Percentiles rank a stretch among this genome's conserved stretches.
These are phyloP conservation scores for Huso huso DNA, from an alignment of 2,797 vertebrate genomes.

Conservation along the genomic window DNA sequence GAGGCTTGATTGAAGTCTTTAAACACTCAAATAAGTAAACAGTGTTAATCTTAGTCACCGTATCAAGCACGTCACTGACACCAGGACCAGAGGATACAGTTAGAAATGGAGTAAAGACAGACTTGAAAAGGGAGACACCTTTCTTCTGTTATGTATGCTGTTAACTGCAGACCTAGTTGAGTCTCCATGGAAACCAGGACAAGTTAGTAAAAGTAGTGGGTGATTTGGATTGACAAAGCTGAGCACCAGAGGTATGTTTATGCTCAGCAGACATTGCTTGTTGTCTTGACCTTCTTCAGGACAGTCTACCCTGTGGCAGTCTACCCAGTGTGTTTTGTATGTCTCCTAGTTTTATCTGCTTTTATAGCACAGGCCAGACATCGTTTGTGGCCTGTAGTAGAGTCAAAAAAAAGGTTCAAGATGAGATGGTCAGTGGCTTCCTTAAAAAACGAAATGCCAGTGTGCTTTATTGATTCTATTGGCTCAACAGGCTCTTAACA, in stretches of 20 bases:
- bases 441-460: too few species aligned
- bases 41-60: too few species aligned
- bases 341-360: slow-evolving; percentile 2
- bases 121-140: neutral
- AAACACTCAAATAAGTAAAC: too few species aligned
- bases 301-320: neutral
- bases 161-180: slow-evolving; percentile 41
- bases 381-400: too few species aligned
- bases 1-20: too few species aligned
- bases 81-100: too few species aligned
- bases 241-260: slow-evolving; percentile 29
- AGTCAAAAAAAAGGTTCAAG: too few species aligned
- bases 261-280: neutral
- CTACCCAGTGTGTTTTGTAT: slow-evolving; percentile 8
- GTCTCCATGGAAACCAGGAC: slow-evolving; percentile 56
- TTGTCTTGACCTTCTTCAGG: neutral
- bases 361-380: too few species aligned
- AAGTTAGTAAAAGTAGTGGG: slow-evolving; percentile 33
- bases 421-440: too few species aligned
- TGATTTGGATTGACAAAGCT: slow-evolving; percentile 42
- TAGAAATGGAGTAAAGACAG: too few species aligned
- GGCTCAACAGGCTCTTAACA: too few species aligned
- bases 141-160: neutral
- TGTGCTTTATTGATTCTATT: too few species aligned
- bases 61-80: neutral